These are phyloP conservation scores for Turritopsis dohrnii DNA, from an alignment of 30 jellyfish, hydroid and myxozoan species.

Conservation along the genomic window DNA sequence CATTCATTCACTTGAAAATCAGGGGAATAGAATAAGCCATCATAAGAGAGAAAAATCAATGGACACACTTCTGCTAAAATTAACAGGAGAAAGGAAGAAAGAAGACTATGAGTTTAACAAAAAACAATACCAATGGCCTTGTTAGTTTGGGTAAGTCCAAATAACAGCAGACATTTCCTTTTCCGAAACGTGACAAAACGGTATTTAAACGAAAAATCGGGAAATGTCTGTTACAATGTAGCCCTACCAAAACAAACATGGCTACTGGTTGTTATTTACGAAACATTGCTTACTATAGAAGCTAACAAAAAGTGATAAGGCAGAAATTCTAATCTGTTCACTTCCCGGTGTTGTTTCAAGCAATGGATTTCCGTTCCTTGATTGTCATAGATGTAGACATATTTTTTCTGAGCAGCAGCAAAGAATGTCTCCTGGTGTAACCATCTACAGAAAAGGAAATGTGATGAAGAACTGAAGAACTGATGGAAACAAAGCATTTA, in stretches of 20 bases:
- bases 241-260: background rate
- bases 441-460: slow-evolving; percentile 54
- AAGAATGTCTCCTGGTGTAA: slow-evolving; percentile 94
- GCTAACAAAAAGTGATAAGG: slow-evolving; percentile 94
- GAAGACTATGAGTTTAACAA: no score
- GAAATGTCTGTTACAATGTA: background rate
- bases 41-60: no score
- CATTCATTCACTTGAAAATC: no score
- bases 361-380: slow-evolving; percentile 91
- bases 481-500: background rate
- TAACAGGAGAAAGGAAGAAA: no score
- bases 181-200: no score
- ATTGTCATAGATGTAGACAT: slow-evolving; percentile 83
- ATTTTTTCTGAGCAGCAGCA: slow-evolving; percentile 98
- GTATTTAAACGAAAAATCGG: no score
- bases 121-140: no score
- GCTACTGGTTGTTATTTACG: background rate
- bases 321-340: slow-evolving; percentile 73
- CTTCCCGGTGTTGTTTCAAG: slow-evolving; percentile 69
- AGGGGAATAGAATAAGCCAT: no score
- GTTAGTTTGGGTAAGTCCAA: no score
- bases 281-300: slow-evolving; percentile 64
- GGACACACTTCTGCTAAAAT: no score
- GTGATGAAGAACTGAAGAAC: background rate
- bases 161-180: no score